Conservation (phyloP, 1,140 invertebrate genomes). For the Tetraneura akinire region DNA sequence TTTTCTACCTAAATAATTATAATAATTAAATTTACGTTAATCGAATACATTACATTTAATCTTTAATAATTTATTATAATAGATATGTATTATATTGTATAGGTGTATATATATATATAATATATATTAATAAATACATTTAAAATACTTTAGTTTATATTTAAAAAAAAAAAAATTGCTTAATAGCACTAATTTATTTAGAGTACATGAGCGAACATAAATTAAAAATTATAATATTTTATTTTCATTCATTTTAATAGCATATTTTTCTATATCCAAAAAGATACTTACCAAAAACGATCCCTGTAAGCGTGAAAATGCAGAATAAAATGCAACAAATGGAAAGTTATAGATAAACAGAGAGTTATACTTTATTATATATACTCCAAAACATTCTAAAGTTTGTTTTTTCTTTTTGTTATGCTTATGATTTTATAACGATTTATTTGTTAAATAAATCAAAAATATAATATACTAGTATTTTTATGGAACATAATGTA, state of each 20-base stretch:
- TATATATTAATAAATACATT: no score
- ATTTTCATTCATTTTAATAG: background rate
- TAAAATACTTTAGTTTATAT: no score
- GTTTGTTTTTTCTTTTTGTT: background rate
- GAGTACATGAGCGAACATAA: no score
- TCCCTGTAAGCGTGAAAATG: constrained; percentile 38
- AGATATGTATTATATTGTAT: no score
- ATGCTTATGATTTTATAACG: background rate
- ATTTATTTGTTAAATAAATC: background rate
- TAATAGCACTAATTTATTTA: no score
- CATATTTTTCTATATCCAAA: constrained; percentile 12
- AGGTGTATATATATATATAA: no score
- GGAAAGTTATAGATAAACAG: constrained; percentile 14
- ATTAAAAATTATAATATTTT: background rate
- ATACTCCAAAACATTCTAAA: background rate
- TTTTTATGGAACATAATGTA: background rate
- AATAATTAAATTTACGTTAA: no score
- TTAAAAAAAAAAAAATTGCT: no score
- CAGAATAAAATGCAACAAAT: constrained; percentile 33
- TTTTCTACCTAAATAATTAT: no score
- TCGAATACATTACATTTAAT: no score
- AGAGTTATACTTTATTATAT: background rate
- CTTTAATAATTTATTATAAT: no score
- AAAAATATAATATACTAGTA: background rate
- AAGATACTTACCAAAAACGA: constrained; percentile 47